A percentile compares a stretch with the other conserved stretches of the same genome.
phyloP scores from a whole-genome alignment of 2,888 invertebrate genomes.

The Meliscaeva auricollis region DNA sequence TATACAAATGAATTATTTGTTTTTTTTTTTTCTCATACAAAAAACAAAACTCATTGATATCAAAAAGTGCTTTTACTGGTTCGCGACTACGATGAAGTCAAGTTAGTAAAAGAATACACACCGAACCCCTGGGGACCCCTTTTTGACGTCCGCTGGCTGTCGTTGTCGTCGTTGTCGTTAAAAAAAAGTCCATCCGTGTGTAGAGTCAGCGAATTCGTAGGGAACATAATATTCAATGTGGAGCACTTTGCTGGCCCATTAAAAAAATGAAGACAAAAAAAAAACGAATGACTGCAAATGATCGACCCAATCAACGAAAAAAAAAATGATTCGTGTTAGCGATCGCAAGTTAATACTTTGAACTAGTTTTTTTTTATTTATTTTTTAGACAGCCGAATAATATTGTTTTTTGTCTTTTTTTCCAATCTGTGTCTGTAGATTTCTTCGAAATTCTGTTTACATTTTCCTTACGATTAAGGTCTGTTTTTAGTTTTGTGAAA shows the following conservation, averaged over 20 bases:
- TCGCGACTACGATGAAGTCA: slow-evolving; percentile 22
- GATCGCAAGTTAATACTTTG: slow-evolving; percentile 31
- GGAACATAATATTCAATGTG: slow-evolving; percentile 36
- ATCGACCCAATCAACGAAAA: slow-evolving; percentile 43
- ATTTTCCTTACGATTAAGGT: no score
- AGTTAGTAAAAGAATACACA: slow-evolving; percentile 42
- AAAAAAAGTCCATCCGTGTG: slow-evolving; percentile 1
- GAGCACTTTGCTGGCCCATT: slow-evolving; percentile 57
- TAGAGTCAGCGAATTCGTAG: slow-evolving; percentile 44
- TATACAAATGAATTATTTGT: slow-evolving; percentile 32
- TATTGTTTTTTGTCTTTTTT: slow-evolving; percentile 26
- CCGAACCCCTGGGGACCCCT: slow-evolving; percentile 21
- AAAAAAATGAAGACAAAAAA: slow-evolving; percentile 2
- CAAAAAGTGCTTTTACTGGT: slow-evolving; percentile 51
- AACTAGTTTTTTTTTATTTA: slow-evolving; percentile 48
- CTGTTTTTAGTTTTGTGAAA: no score
- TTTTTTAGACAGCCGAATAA: slow-evolving; percentile 12
- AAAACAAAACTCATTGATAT: slow-evolving; percentile 1
- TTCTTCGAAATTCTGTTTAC: slow-evolving; percentile 41
- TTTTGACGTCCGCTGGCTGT: slow-evolving; percentile 8
- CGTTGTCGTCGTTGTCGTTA: not conserved
- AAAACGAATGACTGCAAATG: slow-evolving; percentile 40
- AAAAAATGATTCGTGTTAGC: slow-evolving; percentile 4
- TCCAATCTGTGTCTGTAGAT: slow-evolving; percentile 65
- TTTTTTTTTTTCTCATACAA: not conserved